These are phyloP conservation scores for Psephotus haematonotus DNA, from an alignment of 2,113 vertebrate genomes.

Conservation along the genomic window DNA sequence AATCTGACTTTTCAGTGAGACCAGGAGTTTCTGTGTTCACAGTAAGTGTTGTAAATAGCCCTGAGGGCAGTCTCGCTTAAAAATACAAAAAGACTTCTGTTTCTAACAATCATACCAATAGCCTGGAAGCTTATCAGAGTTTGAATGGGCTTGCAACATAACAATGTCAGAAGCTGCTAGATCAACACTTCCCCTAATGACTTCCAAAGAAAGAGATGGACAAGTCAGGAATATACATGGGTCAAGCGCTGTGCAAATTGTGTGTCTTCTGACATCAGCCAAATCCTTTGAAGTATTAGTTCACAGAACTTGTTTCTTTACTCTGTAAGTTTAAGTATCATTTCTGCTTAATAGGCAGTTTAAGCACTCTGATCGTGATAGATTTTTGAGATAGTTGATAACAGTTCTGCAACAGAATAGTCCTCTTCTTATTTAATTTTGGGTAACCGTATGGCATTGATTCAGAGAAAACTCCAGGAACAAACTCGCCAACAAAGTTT, in stretches of 20 bases:
- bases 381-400: neutral
- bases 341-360: neutral
- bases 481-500: too few relatives aligned
- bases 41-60: neutral
- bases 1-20: neutral
- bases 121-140: neutral
- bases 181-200: neutral
- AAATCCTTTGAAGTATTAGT: neutral
- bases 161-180: neutral
- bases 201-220: neutral
- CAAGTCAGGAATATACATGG: neutral
- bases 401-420: neutral
- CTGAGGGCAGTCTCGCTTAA: neutral
- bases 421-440: neutral
- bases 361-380: neutral
- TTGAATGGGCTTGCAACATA: neutral
- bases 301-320: neutral
- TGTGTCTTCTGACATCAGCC: neutral
- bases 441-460: neutral
- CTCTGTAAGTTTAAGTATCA: neutral
- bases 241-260: neutral
- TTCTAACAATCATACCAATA: neutral
- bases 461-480: too few relatives aligned
- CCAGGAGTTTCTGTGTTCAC: neutral
- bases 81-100: neutral